Base-by-base conservation (phyloP, 2,797 vertebrate species). In the Aplochiton taeniatus region DNA sequence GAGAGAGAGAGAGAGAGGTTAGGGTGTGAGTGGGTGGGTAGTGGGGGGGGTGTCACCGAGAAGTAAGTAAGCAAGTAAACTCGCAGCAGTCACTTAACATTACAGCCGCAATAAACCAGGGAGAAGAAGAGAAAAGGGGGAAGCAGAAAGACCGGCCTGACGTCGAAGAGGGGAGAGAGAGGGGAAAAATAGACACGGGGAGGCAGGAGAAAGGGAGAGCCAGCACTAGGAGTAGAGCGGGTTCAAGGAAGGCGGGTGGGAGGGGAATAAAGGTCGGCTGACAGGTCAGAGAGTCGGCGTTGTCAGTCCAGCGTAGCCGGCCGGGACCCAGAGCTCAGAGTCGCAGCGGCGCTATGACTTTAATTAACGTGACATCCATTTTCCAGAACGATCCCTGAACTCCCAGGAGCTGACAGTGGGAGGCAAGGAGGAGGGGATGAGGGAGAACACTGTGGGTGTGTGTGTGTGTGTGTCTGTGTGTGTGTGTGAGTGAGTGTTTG, bases 341-440 rank as follows among this genome's bases (percentile, higher is more conserved):
- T 68, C 62, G 61, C 48, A 12, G 17, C 59, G 65, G 56, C 69
- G 77, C 68, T 42, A 73, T 76, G 69, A 75, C 71, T 65, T 85
- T 79, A 85, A 85, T 84, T 86, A 87, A 78, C 72, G 63, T 80
- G 72, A 82, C 81, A 78, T 82, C 68, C 47, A 77, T 57, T 78
- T 80, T 80, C 66, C 70, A 63, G 76, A 79, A 73, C 73, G 57
- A 78, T 80, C 54, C 62, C 66, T 81, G 73, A 80, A 79, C 70
- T 77, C 66, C 47, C n/a, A 20, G 6, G 48, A 69, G 69, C 61
- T 74, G 82, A 75, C 57, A 65, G 41, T 54, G 46, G 62, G 58
- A 58, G 65, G 67, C 56, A 62, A 55, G 59, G 44, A 66, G n/a
- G 52, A 66, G 64, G 62, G 48, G 52, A 1, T n/a, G 13, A n/a